Evolutionary conservation across 2,888 invertebrate species (phyloP), one percentile per base, ranked within the genome.

Genomic region (Pristionchus arcanus): DNA sequence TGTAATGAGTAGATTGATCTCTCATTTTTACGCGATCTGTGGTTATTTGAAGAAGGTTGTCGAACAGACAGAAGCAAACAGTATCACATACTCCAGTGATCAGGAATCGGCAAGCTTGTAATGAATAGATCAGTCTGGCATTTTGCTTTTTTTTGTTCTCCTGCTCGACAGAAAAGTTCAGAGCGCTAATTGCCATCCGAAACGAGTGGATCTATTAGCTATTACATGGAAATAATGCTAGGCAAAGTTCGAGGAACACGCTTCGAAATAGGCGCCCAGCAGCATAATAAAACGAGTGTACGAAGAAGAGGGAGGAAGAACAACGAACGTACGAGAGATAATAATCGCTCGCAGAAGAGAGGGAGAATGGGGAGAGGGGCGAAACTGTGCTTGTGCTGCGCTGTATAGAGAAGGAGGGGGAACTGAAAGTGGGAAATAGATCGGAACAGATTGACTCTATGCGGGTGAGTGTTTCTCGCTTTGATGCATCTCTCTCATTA

Each of bases 301-400:
- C 13, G 74, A 3, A 77, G 3, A 19, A n/a, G 25, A 16, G 81
- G 49, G 25, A 16, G 81, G 49, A 28, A 81, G 49, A 28, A 81
- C n/a, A 49, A 53, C 49, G 77, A 25, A 42, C 42, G 49, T 59
- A 34, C 25, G 55, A 86, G 85, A 86, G 63, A 86, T 42, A 19
- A 37, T 63, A 25, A 83, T 37, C 59, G 34, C n/a, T n/a, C n/a
- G 63, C 25, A 87, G 68, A 85, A 34, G n/a, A 77, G 49, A 42
- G n/a, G 74, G 34, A 34, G n/a, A 85, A 5, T n/a, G 49, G 31
- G 9, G 19, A 37, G 13, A 55, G n/a, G 21, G 34, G 34, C 34
- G 66, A 86, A 86, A 34, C 49, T n/a, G 28, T 86, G 59, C 34
- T 63, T n/a, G 28, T 63, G 55, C 25, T 63, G 85, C 34, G 19